These are phyloP conservation scores for Zophobas atratus DNA, from an alignment of 1,140 invertebrate genomes.

Conservation along the genomic window DNA sequence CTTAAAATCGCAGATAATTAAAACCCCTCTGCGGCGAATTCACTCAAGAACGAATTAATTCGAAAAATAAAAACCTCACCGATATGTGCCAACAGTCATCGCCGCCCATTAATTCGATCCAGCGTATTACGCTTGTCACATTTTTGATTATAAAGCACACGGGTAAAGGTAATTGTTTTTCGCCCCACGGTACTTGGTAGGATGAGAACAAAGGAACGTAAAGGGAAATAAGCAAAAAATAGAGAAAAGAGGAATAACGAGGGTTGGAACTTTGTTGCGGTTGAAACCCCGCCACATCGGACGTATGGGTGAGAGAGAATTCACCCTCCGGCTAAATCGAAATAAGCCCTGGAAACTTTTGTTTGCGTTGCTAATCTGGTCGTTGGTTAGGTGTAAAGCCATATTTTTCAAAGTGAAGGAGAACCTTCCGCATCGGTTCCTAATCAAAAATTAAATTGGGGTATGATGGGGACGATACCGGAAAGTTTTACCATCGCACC, in stretches of 20 bases:
- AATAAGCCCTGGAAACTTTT: conserved; percentile 38
- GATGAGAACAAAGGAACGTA: conserved; percentile 46
- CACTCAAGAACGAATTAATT: conserved; percentile 15
- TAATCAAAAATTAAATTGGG: conserved; percentile 12
- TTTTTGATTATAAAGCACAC: conserved; percentile 30
- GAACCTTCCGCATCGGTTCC: not conserved
- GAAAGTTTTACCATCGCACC: not conserved
- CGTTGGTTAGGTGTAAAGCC: conserved; percentile 24
- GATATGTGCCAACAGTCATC: not conserved
- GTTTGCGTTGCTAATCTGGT: conserved; percentile 33
- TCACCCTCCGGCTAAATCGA: conserved; percentile 18
- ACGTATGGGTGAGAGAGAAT: conserved; percentile 38
- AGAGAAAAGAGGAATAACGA: conserved; percentile 43
- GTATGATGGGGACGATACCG: not conserved
- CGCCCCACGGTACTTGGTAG: conserved; percentile 30
- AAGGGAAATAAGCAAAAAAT: conserved; percentile 47
- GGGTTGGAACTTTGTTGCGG: conserved; percentile 42
- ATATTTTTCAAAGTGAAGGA: conserved; percentile 23
- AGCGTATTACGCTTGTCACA: conserved; percentile 29
- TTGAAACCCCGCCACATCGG: conserved; percentile 34
- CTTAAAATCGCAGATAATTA: too few species aligned
- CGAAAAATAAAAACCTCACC: conserved; percentile 18
- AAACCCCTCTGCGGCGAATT: too few species aligned
- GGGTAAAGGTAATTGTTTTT: conserved; percentile 46
- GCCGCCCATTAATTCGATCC: conserved; percentile 24